These are phyloP conservation scores for Tauraco hartlaubi DNA, from an alignment of 2,797 vertebrate species.

Conservation along the genomic window DNA sequence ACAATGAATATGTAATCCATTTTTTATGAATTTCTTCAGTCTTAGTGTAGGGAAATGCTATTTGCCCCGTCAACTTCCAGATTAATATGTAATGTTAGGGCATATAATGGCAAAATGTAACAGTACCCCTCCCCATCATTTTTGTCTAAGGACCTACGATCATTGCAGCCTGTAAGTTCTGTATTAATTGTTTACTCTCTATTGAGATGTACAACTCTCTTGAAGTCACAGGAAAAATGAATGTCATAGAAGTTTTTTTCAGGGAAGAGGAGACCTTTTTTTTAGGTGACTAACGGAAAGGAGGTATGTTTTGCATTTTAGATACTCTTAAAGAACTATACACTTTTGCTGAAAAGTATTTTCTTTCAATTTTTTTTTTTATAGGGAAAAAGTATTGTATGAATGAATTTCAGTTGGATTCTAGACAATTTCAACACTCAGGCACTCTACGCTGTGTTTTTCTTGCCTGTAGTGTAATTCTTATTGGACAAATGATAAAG, in stretches of 20 bases:
- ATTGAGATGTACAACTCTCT: fast-evolving
- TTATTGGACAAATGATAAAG: background rate
- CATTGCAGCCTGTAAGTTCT: background rate
- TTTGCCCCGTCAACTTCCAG: background rate
- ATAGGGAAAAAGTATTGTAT: background rate
- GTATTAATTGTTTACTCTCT: background rate
- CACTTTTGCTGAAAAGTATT: background rate
- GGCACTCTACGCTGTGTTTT: background rate
- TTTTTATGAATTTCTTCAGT: background rate
- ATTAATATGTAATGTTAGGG: background rate
- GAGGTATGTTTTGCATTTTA: background rate
- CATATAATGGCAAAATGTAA: background rate
- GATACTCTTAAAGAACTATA: background rate
- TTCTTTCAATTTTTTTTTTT: background rate
- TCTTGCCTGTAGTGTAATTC: background rate
- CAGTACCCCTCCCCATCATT: background rate
- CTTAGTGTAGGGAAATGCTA: background rate
- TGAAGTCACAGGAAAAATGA: background rate
- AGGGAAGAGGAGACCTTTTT: background rate
- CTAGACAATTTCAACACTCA: background rate
- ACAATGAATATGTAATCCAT: background rate
- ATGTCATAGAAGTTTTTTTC: background rate
- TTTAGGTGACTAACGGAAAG: background rate
- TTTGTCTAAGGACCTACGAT: background rate
- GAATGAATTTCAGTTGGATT: background rate